phyloP scores from a whole-genome alignment of 2,113 vertebrate species.

The Sinosuthora webbiana region DNA sequence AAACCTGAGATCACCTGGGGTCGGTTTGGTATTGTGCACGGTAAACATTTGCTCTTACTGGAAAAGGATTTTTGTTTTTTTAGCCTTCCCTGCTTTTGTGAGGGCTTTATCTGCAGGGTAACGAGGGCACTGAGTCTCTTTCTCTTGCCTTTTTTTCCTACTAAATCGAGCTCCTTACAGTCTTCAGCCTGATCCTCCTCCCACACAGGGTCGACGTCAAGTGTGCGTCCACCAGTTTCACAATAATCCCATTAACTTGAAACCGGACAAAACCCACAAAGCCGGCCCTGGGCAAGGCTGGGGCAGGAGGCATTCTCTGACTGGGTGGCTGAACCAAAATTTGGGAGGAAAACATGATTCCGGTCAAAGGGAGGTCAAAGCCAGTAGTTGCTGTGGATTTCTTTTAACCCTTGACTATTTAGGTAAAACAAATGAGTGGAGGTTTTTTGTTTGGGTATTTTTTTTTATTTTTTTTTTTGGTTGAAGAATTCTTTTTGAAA shows the following conservation, averaged over 20 bases:
- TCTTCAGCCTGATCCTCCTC: neutral
- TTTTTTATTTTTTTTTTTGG: neutral
- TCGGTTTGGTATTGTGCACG: neutral
- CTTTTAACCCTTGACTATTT: neutral
- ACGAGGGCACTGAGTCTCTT: neutral
- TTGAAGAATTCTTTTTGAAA: neutral
- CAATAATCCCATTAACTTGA: constrained; percentile 10
- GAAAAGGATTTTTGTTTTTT: neutral
- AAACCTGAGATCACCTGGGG: constrained; percentile 4
- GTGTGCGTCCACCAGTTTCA: neutral
- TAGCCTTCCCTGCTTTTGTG: neutral
- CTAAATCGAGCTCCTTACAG: neutral
- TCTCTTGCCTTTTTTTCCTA: neutral
- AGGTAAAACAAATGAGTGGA: neutral
- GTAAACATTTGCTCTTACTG: constrained; percentile 20
- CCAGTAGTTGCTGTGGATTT: neutral
- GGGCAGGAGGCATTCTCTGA: neutral
- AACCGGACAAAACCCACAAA: neutral
- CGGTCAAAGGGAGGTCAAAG: neutral
- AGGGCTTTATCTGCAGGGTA: neutral
- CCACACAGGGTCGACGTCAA: neutral
- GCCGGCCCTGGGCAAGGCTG: neutral
- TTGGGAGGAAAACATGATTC: neutral
- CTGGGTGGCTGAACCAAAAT: neutral
- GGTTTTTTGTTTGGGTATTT: neutral